Conservation (phyloP, 2,797 vertebrate genomes). For the Sebastes matsubarae region DNA sequence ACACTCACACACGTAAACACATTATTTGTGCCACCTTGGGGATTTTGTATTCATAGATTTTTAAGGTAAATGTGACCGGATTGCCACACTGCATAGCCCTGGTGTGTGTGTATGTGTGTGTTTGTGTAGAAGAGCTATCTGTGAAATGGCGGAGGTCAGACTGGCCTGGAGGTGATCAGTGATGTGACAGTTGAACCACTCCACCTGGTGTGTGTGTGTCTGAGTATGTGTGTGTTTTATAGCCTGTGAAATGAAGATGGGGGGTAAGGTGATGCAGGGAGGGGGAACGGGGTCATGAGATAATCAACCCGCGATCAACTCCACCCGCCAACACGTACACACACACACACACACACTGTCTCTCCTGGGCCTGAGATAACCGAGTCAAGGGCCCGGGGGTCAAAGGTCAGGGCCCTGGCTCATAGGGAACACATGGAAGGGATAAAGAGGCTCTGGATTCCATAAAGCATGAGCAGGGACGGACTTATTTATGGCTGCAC, state of each 20-base stretch:
- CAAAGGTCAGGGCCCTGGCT: constrained; percentile 72
- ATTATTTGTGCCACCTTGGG: neutral
- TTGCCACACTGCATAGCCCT: neutral
- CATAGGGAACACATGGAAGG: constrained; percentile 83
- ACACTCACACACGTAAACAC: neutral
- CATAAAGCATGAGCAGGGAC: constrained; percentile 74
- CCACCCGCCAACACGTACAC: constrained; percentile 27
- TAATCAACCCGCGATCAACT: constrained; percentile 66
- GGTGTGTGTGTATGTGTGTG: neutral
- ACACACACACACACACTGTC: constrained; percentile 19
- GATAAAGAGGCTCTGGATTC: constrained; percentile 83
- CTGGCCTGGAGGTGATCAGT: constrained; percentile 34
- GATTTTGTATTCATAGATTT: neutral
- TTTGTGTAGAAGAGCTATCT: neutral
- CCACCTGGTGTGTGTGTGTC: constrained; percentile 51
- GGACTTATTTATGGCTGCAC: constrained; percentile 74
- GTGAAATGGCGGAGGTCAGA: constrained; percentile 37
- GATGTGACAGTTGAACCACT: constrained; percentile 43
- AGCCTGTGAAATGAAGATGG: constrained; percentile 72
- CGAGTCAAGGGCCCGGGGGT: constrained; percentile 66
- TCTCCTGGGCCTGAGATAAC: constrained; percentile 76
- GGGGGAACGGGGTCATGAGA: constrained; percentile 58
- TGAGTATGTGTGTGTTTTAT: constrained; percentile 63
- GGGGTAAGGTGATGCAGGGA: constrained; percentile 52
- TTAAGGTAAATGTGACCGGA: neutral